Conservation (phyloP, 1,140 invertebrate species). For the Drosophila serrata region DNA sequence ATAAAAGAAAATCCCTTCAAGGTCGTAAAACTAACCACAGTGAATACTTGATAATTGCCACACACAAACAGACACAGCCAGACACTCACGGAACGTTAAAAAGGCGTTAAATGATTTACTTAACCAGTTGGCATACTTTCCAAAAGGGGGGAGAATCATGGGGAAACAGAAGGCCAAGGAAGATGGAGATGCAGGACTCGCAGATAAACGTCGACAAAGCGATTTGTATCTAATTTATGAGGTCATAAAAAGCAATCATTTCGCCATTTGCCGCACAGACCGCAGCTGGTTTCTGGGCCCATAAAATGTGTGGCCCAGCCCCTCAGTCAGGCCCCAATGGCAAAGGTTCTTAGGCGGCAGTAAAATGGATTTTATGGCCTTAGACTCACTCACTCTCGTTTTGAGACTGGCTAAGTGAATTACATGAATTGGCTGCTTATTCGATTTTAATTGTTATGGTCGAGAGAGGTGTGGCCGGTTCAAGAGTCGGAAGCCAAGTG, state of each 20-base stretch:
- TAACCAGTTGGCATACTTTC: constrained; percentile 75
- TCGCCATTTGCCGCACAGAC: constrained; percentile 77
- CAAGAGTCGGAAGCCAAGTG: constrained; percentile 54
- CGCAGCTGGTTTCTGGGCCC: constrained; percentile 69
- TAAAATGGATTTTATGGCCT: constrained; percentile 77
- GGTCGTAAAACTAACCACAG: constrained; percentile 45
- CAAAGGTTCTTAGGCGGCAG: constrained; percentile 73
- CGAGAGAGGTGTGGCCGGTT: constrained; percentile 39
- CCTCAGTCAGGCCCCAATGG: constrained; percentile 23
- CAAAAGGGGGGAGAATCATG: constrained; percentile 13
- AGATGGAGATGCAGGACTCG: constrained; percentile 31
- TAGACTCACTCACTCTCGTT: constrained; percentile 11
- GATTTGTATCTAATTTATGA: constrained; percentile 85
- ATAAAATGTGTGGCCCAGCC: constrained; percentile 61
- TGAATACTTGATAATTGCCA: constrained; percentile 57
- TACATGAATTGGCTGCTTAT: constrained; percentile 81
- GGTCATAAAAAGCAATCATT: constrained; percentile 85
- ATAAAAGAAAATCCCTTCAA: constrained; percentile 38
- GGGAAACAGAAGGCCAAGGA: constrained; percentile 3
- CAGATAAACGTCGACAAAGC: constrained; percentile 78
- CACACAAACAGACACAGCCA: constrained; percentile 16
- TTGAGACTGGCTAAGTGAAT: constrained; percentile 68
- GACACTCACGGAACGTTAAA: constrained; percentile 37
- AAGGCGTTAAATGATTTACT: constrained; percentile 81
- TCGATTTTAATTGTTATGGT: constrained; percentile 73